Conservation (phyloP, 2,113 vertebrate genomes). For the Ammodytes dubius region DNA sequence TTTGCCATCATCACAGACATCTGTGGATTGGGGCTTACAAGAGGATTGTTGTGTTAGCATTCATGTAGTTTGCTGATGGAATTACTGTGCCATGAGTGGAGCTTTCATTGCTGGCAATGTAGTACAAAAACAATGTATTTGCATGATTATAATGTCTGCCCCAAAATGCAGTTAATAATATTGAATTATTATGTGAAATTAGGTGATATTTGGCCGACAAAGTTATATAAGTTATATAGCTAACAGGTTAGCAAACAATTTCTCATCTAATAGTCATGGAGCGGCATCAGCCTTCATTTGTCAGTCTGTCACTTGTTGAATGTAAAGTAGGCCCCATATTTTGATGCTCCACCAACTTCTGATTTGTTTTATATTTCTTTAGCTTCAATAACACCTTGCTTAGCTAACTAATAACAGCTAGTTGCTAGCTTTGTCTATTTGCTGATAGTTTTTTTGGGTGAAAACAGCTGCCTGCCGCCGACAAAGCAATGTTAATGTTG, state of each 20-base stretch:
- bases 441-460: too few relatives aligned
- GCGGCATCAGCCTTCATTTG: neutral
- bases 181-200: neutral
- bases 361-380: too few relatives aligned
- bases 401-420: neutral
- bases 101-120: constrained; percentile 42
- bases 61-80: constrained; percentile 53
- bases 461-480: neutral
- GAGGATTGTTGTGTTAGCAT: constrained; percentile 73
- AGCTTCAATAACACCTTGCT: too few relatives aligned
- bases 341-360: neutral
- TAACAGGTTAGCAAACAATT: neutral
- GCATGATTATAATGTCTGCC: constrained; percentile 2
- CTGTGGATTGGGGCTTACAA: constrained; percentile 69
- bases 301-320: neutral
- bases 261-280: neutral
- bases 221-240: neutral
- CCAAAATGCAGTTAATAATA: constrained; percentile 1
- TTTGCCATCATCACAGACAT: constrained; percentile 65
- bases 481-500: neutral
- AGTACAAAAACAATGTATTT: constrained; percentile 23
- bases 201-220: neutral
- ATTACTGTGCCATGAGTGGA: constrained; percentile 54
- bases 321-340: neutral
- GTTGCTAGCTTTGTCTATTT: neutral